A percentile compares a stretch with the other conserved stretches of the same genome.
Evolutionary conservation across 2,888 invertebrate species (phyloP).

Genomic region (Carterocephalus palaemon): DNA sequence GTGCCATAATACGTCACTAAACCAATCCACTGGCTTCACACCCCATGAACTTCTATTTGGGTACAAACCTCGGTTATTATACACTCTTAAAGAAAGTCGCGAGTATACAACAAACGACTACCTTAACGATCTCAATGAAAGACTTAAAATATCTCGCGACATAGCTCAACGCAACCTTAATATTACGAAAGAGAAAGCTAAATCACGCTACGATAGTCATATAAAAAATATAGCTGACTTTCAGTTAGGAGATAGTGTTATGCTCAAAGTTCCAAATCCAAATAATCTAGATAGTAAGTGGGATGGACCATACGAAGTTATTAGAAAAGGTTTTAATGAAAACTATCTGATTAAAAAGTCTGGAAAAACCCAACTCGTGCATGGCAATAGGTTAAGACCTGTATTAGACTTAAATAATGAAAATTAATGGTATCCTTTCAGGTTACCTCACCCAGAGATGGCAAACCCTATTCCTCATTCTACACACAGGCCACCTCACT

Average conservation of each 20-base stretch:
- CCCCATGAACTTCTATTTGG: conserved; percentile 41
- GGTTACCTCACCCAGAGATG: too few species aligned
- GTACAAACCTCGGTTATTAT: conserved; percentile 39
- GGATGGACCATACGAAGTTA: conserved; percentile 25
- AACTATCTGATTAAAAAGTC: background rate
- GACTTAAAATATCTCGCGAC: conserved; percentile 35
- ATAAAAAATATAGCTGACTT: conserved; percentile 36
- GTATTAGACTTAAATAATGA: too few species aligned
- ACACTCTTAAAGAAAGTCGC: conserved; percentile 32
- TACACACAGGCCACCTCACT: background rate
- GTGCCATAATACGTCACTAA: conserved; percentile 41
- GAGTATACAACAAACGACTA: conserved; percentile 37
- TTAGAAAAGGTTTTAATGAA: conserved; percentile 4
- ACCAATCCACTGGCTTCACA: conserved; percentile 37
- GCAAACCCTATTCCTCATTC: background rate
- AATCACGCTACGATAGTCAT: conserved; percentile 37
- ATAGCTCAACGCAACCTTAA: conserved; percentile 32
- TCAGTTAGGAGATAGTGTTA: conserved; percentile 33
- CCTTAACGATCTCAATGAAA: conserved; percentile 38
- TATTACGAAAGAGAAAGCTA: conserved; percentile 40
- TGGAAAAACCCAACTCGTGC: background rate
- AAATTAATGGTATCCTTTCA: too few species aligned
- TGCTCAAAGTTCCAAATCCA: conserved; percentile 27
- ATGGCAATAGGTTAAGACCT: background rate
- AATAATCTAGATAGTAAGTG: conserved; percentile 25